A percentile compares a stretch with the other conserved stretches of the same genome.
Conservation (phyloP, 2,797 vertebrate genomes). For the Emydoidea blandingii region DNA sequence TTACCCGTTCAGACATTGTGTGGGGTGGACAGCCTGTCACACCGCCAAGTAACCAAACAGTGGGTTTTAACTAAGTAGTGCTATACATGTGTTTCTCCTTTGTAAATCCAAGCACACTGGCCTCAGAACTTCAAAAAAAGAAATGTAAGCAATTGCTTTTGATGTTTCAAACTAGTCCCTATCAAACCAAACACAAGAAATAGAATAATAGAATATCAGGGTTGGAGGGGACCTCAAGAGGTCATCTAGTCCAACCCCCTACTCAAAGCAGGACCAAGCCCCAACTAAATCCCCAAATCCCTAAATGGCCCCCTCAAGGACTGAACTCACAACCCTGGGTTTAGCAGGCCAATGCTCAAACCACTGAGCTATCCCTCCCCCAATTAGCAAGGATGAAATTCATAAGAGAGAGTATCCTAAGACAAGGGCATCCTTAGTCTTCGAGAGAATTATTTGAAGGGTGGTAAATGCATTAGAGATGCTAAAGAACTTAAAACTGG, state of each 20-base stretch:
- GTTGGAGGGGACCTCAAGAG: too few species aligned
- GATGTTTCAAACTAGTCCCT: neutral
- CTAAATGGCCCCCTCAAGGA: too few species aligned
- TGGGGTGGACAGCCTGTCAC: neutral
- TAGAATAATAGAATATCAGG: too few species aligned
- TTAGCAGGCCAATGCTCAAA: too few species aligned
- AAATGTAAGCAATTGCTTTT: neutral
- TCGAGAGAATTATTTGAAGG: neutral
- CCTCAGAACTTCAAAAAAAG: neutral
- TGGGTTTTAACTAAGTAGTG: neutral
- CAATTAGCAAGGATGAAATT: neutral
- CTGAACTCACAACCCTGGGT: too few species aligned
- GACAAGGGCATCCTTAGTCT: neutral
- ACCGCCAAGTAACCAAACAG: neutral
- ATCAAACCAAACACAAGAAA: neutral
- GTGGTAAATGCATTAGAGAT: neutral
- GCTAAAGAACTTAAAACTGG: neutral
- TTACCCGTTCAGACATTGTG: neutral
- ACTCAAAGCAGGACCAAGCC: too few species aligned
- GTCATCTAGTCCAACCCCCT: too few species aligned
- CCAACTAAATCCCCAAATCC: too few species aligned
- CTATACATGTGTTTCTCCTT: neutral
- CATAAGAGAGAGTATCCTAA: neutral
- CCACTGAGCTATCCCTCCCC: too few species aligned
- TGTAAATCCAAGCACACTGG: neutral